Evolutionary conservation across 2,797 vertebrate genomes (phyloP).

Genomic region (Lutjanus campechanus): DNA sequence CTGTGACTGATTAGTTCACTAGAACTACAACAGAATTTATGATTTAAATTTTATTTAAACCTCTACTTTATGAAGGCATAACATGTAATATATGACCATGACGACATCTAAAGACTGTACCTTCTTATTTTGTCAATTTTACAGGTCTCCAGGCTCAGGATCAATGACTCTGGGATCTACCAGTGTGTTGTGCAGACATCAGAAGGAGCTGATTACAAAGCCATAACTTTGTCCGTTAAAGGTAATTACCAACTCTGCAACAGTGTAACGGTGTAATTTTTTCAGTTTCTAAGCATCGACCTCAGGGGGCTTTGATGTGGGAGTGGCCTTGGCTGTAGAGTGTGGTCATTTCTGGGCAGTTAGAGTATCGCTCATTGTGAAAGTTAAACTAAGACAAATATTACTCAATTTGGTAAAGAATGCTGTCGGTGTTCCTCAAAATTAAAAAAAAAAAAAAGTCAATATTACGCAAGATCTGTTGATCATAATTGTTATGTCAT

Average conservation of each 20-base stretch:
- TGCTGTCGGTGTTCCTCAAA: neutral
- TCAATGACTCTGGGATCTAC: slow-evolving; percentile 89
- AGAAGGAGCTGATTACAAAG: slow-evolving; percentile 89
- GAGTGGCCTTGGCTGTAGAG: neutral
- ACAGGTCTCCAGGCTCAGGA: slow-evolving; percentile 84
- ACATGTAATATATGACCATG: neutral
- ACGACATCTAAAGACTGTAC: neutral
- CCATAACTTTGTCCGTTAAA: slow-evolving; percentile 84
- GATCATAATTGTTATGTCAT: neutral
- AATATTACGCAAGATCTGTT: neutral
- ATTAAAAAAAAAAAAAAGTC: too few species aligned
- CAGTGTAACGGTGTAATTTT: neutral
- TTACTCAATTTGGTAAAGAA: slow-evolving; percentile 33
- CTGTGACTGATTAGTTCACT: neutral
- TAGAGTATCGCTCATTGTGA: slow-evolving; percentile 1
- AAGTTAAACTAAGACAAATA: slow-evolving; percentile 48
- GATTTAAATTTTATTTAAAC: neutral
- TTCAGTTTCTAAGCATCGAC: neutral
- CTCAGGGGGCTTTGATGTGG: neutral
- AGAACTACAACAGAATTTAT: neutral
- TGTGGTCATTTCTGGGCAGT: slow-evolving; percentile 55
- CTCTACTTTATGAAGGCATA: neutral
- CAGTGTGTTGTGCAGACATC: slow-evolving; percentile 85
- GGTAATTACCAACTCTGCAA: slow-evolving; percentile 78
- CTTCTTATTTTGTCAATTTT: slow-evolving; percentile 22